Evolutionary conservation across 2,113 vertebrate genomes (phyloP).

Genomic region (Alosa alosa): DNA sequence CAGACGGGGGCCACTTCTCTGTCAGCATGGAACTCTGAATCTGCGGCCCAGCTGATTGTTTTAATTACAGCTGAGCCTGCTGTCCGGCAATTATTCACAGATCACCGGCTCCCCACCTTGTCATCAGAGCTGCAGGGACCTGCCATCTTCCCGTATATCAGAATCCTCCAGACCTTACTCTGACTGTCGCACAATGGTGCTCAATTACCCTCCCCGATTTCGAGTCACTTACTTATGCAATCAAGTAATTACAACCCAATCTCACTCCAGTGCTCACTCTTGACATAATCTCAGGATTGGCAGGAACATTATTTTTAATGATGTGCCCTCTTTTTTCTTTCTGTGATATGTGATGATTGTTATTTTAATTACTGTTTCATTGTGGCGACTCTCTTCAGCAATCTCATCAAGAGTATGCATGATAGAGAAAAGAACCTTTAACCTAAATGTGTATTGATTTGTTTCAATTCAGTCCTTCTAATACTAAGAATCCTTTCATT

Average conservation of each 20-base stretch:
- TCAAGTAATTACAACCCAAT: slow-evolving; percentile 46
- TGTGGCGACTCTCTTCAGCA: slow-evolving; percentile 36
- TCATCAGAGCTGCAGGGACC: slow-evolving; percentile 35
- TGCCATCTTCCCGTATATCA: slow-evolving; percentile 30
- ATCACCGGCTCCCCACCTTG: slow-evolving; percentile 33
- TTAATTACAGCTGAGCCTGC: slow-evolving; percentile 37
- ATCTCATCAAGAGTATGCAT: slow-evolving; percentile 29
- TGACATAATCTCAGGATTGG: slow-evolving; percentile 36
- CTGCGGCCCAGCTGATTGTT: slow-evolving; percentile 6
- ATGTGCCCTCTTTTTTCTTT: slow-evolving; percentile 1
- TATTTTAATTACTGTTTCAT: slow-evolving; percentile 37
- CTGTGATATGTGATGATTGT: slow-evolving; percentile 31
- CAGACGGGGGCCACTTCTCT: too few species aligned
- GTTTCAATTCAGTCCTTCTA: slow-evolving; percentile 20
- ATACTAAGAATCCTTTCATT: neutral
- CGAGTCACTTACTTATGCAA: slow-evolving; percentile 39
- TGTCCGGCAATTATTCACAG: slow-evolving; percentile 41
- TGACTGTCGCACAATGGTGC: slow-evolving; percentile 14
- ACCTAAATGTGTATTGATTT: slow-evolving; percentile 3
- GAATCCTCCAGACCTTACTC: neutral
- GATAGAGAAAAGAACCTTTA: slow-evolving; percentile 36
- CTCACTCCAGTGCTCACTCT: slow-evolving; percentile 19
- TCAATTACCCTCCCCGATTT: slow-evolving; percentile 36
- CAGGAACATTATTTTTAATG: slow-evolving; percentile 34
- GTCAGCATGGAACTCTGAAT: neutral